Evolutionary conservation across 1,140 invertebrate genomes (phyloP).

Genomic region (Heterodera carotae): DNA sequence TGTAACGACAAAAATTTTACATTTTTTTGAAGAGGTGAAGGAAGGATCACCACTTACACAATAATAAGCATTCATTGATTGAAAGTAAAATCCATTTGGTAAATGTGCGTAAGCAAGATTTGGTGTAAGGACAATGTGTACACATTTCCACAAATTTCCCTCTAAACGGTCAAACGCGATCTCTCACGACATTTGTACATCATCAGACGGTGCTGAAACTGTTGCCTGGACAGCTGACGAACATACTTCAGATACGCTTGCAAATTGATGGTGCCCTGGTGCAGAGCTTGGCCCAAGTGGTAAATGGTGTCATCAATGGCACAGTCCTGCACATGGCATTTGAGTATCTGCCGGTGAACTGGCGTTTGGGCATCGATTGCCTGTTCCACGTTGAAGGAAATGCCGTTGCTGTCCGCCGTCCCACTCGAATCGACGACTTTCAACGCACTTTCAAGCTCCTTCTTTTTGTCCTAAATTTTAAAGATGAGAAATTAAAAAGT

Average conservation of each 20-base stretch:
- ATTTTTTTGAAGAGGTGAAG: neutral
- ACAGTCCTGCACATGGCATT: slow-evolving; percentile 87
- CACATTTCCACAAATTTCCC: neutral
- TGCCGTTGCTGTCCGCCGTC: slow-evolving; percentile 71
- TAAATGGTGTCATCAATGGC: slow-evolving; percentile 97
- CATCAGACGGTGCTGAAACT: slow-evolving; percentile 89
- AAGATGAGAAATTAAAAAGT: slow-evolving; percentile 31
- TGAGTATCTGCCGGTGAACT: slow-evolving; percentile 91
- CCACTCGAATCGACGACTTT: slow-evolving; percentile 68
- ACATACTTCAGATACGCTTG: slow-evolving; percentile 96
- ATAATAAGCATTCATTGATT: too few relatives aligned
- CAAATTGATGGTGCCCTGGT: slow-evolving; percentile 87
- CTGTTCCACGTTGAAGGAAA: slow-evolving; percentile 82
- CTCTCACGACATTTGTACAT: slow-evolving; percentile 95
- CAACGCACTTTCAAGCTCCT: slow-evolving; percentile 67
- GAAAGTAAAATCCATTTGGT: too few relatives aligned
- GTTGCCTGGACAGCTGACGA: slow-evolving; percentile 85
- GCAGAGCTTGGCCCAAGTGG: slow-evolving; percentile 91
- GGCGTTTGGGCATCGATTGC: slow-evolving; percentile 93
- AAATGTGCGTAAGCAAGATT: too few relatives aligned
- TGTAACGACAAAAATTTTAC: too few relatives aligned
- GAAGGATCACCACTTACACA: too few relatives aligned
- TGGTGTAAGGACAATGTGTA: neutral
- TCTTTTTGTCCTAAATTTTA: slow-evolving; percentile 44
- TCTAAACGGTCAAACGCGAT: slow-evolving; percentile 77